Base-by-base conservation (phyloP, 92 coral and sea anemone genomes). In the Chrysogorgia sp. region DNA sequence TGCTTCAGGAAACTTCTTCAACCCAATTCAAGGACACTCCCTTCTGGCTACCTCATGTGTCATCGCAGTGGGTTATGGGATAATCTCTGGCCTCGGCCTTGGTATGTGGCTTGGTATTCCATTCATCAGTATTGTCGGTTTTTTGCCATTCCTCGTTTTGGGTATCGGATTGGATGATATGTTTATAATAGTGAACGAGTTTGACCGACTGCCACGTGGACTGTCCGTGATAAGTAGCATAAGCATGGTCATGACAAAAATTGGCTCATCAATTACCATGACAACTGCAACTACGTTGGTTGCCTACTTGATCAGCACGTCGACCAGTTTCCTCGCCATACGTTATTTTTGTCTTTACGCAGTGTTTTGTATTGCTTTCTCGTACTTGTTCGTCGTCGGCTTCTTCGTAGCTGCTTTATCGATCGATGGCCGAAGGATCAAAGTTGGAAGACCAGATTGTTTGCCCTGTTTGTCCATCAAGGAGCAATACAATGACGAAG, bases 151-250 rank as follows among this genome's bases (percentile, higher is more conserved):
- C 48, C 62, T 77, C 0, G 69, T 52, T 30, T 30, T 77, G 1
- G 97, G 97, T 24, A 85, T 92, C 19, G 97, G 97, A 19, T 85
- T 92, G 24, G 97, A 92, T 28, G 97, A 90, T 82, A 91, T 92
- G 88, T 90, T 92, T 50, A 92, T 92, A 7, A 68, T 92, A 28
- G 83, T 92, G 28, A 94, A 92, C 66, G 96, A 88, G 32, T 90
- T 92, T 23, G 97, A 92, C 49, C 85, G 97, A 14, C 81, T 85
- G 60, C 79, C 79, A 32, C 88, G 86, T 17, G 76, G 84, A 12
- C 29, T 76, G 67, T 65, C 90, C 23, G 88, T 62, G 5, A 75
- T 75, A 24, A 87, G 89, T 8, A 86, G 85, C 13, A 84, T 92
- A 20, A 90, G 89, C 55, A 59, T 81, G 14, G 97, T 92, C 59